A percentile compares a stretch with the other conserved stretches of the same genome.
Conservation (phyloP, 2,113 vertebrate genomes). For the Noctilio leporinus region DNA sequence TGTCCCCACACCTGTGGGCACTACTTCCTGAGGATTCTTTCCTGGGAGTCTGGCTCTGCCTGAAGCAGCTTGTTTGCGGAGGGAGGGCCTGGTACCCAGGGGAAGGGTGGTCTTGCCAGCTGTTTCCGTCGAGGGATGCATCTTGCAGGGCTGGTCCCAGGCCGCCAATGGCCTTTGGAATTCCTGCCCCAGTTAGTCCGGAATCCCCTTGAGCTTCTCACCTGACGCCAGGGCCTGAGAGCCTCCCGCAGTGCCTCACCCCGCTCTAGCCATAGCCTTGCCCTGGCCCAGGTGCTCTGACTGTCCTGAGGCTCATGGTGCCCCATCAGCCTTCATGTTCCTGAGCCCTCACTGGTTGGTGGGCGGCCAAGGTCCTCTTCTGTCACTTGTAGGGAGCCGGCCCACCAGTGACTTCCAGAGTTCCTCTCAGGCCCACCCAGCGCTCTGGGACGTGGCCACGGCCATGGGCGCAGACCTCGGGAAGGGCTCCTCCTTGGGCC, state of each 20-base stretch:
- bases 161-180: neutral
- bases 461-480: neutral
- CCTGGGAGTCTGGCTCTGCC: neutral
- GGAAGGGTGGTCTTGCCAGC: neutral
- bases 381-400: neutral
- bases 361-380: neutral
- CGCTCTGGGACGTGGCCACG: neutral
- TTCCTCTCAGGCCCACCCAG: neutral
- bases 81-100: accelerated
- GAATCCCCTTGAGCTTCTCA: neutral
- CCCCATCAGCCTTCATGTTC: neutral
- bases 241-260: neutral
- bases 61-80: neutral
- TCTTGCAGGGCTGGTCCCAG: neutral
- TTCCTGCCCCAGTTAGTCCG: neutral
- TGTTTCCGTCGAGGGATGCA: neutral
- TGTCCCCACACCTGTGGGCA: neutral
- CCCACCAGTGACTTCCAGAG: neutral
- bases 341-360: neutral
- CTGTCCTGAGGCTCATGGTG: neutral
- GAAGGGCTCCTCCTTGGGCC: neutral
- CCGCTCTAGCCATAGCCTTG: neutral
- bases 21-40: neutral
- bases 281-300: neutral
- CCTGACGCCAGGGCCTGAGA: neutral